phyloP scores from a whole-genome alignment of 2,797 vertebrate genomes.

The Anas acuta region DNA sequence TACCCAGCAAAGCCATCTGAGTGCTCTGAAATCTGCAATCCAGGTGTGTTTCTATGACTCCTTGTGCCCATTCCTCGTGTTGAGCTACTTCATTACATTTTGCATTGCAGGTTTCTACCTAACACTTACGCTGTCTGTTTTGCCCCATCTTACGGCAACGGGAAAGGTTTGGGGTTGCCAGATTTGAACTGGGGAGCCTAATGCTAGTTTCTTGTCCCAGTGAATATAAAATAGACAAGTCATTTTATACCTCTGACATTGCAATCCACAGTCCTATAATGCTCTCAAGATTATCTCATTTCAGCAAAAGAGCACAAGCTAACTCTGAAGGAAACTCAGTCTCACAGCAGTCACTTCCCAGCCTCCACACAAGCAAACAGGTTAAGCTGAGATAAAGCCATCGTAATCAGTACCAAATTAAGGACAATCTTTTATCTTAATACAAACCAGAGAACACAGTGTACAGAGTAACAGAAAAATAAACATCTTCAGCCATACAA shows the following conservation, averaged over 20 bases:
- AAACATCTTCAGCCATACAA: constrained; percentile 72
- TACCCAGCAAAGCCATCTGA: background rate
- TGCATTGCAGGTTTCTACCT: background rate
- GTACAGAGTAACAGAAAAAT: constrained; percentile 76
- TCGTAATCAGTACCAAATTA: constrained; percentile 70
- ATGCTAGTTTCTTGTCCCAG: background rate
- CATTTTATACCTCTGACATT: background rate
- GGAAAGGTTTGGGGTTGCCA: background rate
- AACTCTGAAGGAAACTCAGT: constrained; percentile 37
- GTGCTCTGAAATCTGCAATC: background rate
- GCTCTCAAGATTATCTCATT: background rate
- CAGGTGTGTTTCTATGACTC: background rate
- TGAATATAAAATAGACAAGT: background rate
- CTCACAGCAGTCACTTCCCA: constrained; percentile 60
- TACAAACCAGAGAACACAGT: constrained; percentile 63
- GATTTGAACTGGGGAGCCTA: background rate
- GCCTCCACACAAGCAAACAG: constrained; percentile 66
- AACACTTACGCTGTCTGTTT: background rate
- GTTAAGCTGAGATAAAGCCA: constrained; percentile 68
- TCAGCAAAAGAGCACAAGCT: constrained; percentile 56
- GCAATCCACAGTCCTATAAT: background rate
- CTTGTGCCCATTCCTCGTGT: background rate
- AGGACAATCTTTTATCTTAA: constrained; percentile 76
- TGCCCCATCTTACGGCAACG: background rate
- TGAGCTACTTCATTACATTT: background rate